Base-by-base conservation (phyloP, 1,140 invertebrate species). In the Tetranychus cinnabarinus region DNA sequence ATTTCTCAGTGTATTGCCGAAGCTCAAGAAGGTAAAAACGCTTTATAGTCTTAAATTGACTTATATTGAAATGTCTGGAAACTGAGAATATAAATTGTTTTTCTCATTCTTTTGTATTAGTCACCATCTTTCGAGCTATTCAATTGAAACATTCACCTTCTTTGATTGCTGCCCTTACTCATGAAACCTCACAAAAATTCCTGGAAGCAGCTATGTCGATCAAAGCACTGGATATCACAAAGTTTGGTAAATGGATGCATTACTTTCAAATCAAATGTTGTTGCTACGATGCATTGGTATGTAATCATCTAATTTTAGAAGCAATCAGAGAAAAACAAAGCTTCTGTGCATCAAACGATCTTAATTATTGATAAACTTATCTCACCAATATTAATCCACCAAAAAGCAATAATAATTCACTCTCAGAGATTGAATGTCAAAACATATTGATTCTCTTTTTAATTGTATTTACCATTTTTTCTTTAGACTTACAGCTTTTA, bases 81-180 rank as follows among this genome's bases (percentile, higher is more conserved):
- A 47, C 23, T n/a, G 7, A 12, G 2, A 47, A 47, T 47, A 2
- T 47, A 47, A 3, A 47, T 8, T 15, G 23, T 23, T 23, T 23
- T 23, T 23, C 23, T 23, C 23, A 23, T 23, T 47, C 23, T 47
- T 47, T n/a, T 47, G 2, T n/a, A n/a, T 58, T 67, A 81, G 80
- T 84, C 5, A 83, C 82, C 31, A 75, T 84, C 61, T 81, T 81
- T 12, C 69, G 81, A 72, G 82, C 82, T 10, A 77, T 84, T 34
- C 82, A 84, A 67, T 63, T 82, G 66, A 83, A 83, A 66, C 82
- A 84, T 68, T 77, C 77, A 63, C 66, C 78, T 12, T 76, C 71
- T 60, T 70, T 84, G 59, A 78, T 83, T 65, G 80, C 81, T 54
- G 76, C 79, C 34, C 69, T 84, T 47, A 77, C 81, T 13, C 77